A percentile compares a stretch with the other conserved stretches of the same genome.
Conservation (phyloP, 2,888 invertebrate genomes). For the Timema cristinae region DNA sequence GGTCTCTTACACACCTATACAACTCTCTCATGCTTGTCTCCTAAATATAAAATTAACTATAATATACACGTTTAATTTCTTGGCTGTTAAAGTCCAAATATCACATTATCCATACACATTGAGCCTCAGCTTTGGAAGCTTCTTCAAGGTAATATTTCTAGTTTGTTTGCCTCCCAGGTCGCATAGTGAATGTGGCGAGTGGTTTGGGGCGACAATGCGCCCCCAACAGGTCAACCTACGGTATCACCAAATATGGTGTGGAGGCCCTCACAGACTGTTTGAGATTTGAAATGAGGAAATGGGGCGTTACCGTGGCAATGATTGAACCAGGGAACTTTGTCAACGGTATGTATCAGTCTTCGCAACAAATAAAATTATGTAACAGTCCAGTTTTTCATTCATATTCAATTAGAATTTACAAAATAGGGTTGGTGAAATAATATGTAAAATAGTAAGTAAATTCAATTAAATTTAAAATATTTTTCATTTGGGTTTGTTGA, state of each 20-base stretch:
- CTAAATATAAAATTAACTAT: too few species aligned
- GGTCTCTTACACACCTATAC: not conserved
- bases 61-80: too few species aligned
- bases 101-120: too few species aligned
- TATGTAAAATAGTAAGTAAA: too few species aligned
- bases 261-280: slow-evolving; percentile 40
- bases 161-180: slow-evolving; percentile 2
- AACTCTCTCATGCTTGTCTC: too few species aligned
- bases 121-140: too few species aligned
- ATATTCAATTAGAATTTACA: not conserved
- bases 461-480: too few species aligned
- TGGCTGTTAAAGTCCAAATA: too few species aligned
- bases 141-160: too few species aligned
- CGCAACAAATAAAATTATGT: too few species aligned
- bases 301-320: slow-evolving; percentile 37
- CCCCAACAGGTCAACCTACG: slow-evolving; percentile 35
- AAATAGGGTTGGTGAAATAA: not conserved
- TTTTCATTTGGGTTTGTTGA: too few species aligned
- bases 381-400: not conserved
- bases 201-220: slow-evolving; percentile 24
- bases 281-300: slow-evolving; percentile 37
- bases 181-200: slow-evolving; percentile 24
- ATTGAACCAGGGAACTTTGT: slow-evolving; percentile 42
- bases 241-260: slow-evolving; percentile 40
- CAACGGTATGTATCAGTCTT: slow-evolving; percentile 33